Conservation (phyloP, 2,888 invertebrate genomes). For the Lucinisca nassula region DNA sequence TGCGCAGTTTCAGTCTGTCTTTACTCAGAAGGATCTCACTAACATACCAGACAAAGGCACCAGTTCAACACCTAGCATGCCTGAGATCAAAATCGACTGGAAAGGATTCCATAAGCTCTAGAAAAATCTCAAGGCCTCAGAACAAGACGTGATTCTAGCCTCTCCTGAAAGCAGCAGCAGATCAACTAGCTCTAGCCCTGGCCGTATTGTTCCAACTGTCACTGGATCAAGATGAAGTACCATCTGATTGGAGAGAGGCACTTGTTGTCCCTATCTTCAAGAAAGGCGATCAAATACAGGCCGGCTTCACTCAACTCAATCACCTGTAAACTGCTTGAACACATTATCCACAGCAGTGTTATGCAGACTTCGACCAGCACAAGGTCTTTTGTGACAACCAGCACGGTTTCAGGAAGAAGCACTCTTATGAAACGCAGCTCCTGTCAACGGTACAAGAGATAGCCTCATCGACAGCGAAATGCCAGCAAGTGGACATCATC, state of each 20-base stretch:
- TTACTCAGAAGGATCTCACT: not conserved
- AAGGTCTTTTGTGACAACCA: conserved; percentile 24
- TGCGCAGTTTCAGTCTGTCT: not conserved
- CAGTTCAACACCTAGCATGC: not conserved
- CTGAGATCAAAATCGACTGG: not conserved
- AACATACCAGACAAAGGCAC: not conserved
- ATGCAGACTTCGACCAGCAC: not conserved
- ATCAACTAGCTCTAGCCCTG: conserved; percentile 37
- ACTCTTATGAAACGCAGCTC: conserved; percentile 34
- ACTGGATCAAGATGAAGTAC: no score
- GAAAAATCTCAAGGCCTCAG: not conserved
- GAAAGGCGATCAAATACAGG: no score
- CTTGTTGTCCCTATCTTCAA: no score
- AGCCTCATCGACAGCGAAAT: not conserved
- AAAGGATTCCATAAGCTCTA: not conserved
- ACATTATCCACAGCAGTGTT: no score
- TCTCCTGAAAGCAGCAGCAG: conserved; percentile 9
- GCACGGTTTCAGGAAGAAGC: no score
- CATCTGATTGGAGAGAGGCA: no score
- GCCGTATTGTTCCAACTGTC: conserved; percentile 7
- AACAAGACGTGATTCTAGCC: no score
- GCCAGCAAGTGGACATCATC: conserved; percentile 7
- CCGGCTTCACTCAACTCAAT: no score
- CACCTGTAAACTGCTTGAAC: no score
- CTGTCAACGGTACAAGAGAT: conserved; percentile 18